Evolutionary conservation across 2,888 invertebrate species (phyloP).

Genomic region (Netelia fuscicornis): DNA sequence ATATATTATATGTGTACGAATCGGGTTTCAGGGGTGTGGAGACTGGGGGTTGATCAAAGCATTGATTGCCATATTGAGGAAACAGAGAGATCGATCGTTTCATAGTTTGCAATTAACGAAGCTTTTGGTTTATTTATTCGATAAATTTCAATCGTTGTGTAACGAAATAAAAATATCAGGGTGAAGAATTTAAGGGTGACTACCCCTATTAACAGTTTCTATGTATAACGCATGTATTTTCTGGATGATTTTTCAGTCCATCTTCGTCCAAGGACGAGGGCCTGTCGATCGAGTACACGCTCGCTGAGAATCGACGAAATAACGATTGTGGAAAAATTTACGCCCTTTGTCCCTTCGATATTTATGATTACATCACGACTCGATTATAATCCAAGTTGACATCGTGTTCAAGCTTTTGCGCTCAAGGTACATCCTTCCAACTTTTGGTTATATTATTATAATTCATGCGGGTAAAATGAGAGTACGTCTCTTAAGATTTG

Average conservation of each 20-base stretch:
- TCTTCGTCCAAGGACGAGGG: conserved; percentile 76
- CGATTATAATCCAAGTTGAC: conserved; percentile 34
- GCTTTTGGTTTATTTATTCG: too few species aligned
- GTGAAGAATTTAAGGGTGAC: conserved; percentile 11
- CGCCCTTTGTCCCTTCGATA: conserved; percentile 76
- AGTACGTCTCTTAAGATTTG: too few species aligned
- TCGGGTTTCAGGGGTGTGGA: too few species aligned
- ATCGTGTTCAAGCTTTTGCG: background rate
- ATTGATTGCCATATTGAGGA: background rate
- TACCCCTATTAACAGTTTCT: conserved; percentile 11
- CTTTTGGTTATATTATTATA: too few species aligned
- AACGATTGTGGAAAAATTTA: conserved; percentile 75
- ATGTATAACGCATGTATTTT: conserved; percentile 20
- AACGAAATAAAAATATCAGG: background rate
- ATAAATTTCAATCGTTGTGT: too few species aligned
- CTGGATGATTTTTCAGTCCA: conserved; percentile 74
- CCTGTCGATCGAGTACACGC: conserved; percentile 73
- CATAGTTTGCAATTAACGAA: background rate
- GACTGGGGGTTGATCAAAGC: background rate
- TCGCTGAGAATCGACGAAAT: conserved; percentile 70
- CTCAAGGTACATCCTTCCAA: too few species aligned
- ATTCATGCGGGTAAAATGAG: too few species aligned
- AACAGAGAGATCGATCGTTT: background rate
- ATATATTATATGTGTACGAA: background rate
- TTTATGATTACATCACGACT: conserved; percentile 78